Evolutionary conservation across 2,113 vertebrate genomes (phyloP).

Genomic region (Piaya cayana): DNA sequence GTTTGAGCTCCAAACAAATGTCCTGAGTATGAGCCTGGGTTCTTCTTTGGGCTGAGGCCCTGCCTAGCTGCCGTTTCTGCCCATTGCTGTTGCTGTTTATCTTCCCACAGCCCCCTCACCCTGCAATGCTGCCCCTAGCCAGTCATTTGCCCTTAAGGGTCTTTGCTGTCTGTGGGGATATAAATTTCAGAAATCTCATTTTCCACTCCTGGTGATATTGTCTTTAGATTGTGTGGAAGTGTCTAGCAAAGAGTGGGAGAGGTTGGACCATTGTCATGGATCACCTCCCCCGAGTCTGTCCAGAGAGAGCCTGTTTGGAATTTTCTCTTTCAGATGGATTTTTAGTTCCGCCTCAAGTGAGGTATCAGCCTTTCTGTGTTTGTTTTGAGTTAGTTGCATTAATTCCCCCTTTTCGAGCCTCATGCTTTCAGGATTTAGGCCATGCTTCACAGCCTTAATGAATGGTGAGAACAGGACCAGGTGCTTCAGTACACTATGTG

Average conservation of each 20-base stretch:
- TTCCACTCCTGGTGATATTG: not conserved
- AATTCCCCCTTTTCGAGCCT: not conserved
- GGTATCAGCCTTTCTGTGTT: not conserved
- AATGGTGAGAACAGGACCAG: not conserved
- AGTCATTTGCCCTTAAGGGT: not conserved
- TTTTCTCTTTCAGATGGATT: not conserved
- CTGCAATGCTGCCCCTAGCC: not conserved
- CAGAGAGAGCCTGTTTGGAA: not conserved
- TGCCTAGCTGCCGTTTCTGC: not conserved
- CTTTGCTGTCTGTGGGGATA: not conserved
- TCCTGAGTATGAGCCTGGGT: not conserved
- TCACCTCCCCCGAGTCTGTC: fast-evolving
- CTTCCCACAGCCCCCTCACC: not conserved
- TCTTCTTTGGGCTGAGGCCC: not conserved
- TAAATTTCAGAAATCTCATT: not conserved
- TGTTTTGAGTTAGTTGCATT: not conserved
- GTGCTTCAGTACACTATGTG: not conserved
- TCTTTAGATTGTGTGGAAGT: not conserved
- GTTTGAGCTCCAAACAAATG: not conserved
- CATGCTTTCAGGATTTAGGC: not conserved
- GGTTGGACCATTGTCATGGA: fast-evolving
- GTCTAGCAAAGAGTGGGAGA: not conserved
- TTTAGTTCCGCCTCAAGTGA: not conserved
- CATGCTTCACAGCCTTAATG: not conserved
- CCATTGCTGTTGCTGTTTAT: not conserved